Percentiles rank a stretch among this genome's conserved stretches.
Conservation (phyloP, 2,888 invertebrate species). For the Julus scandinavius region DNA sequence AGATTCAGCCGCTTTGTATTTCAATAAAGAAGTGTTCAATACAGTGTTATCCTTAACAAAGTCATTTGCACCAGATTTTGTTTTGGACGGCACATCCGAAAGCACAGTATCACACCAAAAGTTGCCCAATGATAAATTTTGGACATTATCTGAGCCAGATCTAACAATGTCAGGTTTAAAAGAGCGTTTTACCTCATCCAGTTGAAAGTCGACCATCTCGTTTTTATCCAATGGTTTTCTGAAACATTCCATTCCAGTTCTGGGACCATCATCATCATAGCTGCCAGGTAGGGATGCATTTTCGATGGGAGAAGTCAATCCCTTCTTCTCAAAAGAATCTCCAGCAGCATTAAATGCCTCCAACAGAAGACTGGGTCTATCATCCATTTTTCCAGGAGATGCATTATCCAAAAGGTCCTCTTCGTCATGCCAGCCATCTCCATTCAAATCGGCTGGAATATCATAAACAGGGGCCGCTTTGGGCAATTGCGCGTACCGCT, state of each 20-base stretch:
- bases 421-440: constrained; percentile 49
- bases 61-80: background rate
- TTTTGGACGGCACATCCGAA: background rate
- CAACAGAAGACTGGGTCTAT: background rate
- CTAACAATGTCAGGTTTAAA: background rate
- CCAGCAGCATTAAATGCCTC: constrained; percentile 12
- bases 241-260: background rate
- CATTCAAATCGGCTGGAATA: background rate
- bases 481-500: constrained; percentile 22
- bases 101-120: background rate
- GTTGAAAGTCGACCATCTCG: background rate
- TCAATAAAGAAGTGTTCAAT: background rate
- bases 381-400: background rate
- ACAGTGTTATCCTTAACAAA: background rate
- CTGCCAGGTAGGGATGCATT: background rate
- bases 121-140: background rate
- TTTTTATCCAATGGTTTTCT: background rate
- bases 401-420: constrained; percentile 26
- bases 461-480: background rate
- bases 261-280: background rate
- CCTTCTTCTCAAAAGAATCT: background rate
- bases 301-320: background rate
- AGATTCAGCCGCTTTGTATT: background rate
- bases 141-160: background rate
- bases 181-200: background rate